Evolutionary conservation across 2,888 invertebrate species (phyloP).

Genomic region (Oxystoma pomonae): DNA sequence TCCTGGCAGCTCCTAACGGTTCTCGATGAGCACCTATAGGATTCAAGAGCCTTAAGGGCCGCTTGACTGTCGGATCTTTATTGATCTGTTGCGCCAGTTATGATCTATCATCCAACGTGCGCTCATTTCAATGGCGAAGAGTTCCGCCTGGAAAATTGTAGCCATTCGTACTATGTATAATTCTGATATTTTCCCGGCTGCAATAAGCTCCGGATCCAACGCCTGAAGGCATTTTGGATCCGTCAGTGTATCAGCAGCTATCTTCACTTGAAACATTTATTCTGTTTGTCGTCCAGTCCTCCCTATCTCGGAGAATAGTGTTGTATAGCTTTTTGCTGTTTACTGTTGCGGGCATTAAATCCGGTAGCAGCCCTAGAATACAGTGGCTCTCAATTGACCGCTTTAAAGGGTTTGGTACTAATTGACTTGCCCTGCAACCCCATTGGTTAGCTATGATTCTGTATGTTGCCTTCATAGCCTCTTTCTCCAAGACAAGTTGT

Average conservation of each 20-base stretch:
- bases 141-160: neutral
- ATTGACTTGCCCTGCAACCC: too few species aligned
- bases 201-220: neutral
- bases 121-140: neutral
- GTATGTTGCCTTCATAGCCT: neutral
- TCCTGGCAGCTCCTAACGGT: neutral
- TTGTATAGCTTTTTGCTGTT: neutral
- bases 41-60: neutral
- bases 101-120: neutral
- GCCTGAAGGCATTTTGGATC: neutral
- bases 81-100: neutral
- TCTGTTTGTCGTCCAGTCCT: neutral
- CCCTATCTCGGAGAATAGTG: neutral
- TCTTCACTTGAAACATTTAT: too few species aligned
- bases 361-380: neutral
- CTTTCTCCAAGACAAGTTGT: neutral
- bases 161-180: neutral
- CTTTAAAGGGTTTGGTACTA: neutral
- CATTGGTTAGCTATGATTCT: too few species aligned
- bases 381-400: neutral
- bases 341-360: neutral
- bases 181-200: neutral
- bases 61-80: neutral
- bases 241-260: neutral
- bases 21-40: neutral